Base-by-base conservation (phyloP, 2,797 vertebrate genomes). In the Myiotriccus ornatus region DNA sequence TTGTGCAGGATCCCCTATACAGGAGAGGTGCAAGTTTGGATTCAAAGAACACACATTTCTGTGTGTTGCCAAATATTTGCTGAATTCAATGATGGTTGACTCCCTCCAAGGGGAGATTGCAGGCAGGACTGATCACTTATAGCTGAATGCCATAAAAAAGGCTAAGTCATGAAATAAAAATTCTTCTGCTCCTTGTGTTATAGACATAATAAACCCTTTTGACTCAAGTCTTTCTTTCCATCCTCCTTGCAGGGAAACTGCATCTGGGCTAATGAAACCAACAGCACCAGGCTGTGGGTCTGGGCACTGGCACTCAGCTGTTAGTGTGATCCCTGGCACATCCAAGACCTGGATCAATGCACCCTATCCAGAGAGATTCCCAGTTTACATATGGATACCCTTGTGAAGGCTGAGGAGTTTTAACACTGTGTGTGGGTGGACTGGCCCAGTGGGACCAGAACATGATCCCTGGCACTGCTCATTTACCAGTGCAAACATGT, bases 1-100 rank as follows among this genome's bases (percentile, higher is more conserved):
- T 10, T 20, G 17, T 39, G 34, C 30, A 60, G 19, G 15, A 37
- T 20, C 10, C 28, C 3, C 3, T 7, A 8, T 1, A 6, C 0
- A 17, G 27, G 9, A 78, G 86, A 27, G 25, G 9, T 6, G 43
- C 23, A 63, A 43, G 28, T 46, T 75, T 19, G 53, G 39, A 13
- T 65, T 55, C 32, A 74, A 89, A 81, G 44, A 90, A 1, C 32
- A 8, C 13, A 32, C 12, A 4, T 23, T 71, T 75, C 77, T 37
- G 8, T 24, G 19, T 0, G 0, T 39, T 78, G 52, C 12, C 56
- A 41, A 91, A 43, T 56, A 14, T 41, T 56, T 78, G 18, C 34
- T 69, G 62, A 47, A 50, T 60, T 88, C 35, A n/a, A 0, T 25
- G 63, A 13, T 4, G 52, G n/a, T 5, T 76, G 23, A 1, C 6